Conservation (phyloP, 2,113 vertebrate species). For the Sylvilagus bachmani region DNA sequence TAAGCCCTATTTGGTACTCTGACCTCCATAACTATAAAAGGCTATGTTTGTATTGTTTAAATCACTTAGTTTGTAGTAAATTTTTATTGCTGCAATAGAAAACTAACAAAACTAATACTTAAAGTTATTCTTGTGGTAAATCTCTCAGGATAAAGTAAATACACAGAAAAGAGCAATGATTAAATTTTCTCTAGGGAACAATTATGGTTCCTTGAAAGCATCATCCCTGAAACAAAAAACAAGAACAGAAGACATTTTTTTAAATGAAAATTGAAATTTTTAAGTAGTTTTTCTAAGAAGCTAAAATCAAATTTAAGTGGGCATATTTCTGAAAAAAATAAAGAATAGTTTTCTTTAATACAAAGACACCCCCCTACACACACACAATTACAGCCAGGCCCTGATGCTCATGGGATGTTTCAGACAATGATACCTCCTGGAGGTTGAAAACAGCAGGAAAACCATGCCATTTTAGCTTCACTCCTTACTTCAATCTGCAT, state of each 20-base stretch:
- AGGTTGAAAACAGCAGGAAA: background rate
- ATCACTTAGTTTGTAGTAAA: background rate
- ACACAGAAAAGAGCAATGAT: background rate
- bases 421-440: background rate
- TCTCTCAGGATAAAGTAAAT: constrained; percentile 12
- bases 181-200: constrained; percentile 31
- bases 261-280: background rate
- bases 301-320: background rate
- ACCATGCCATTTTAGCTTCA: background rate
- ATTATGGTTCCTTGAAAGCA: background rate
- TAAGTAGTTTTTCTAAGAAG: background rate
- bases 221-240: background rate
- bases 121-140: background rate
- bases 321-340: background rate
- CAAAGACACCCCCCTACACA: background rate
- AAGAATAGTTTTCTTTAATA: background rate
- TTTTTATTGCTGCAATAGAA: background rate
- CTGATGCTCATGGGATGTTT: background rate
- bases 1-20: background rate
- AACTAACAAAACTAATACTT: background rate
- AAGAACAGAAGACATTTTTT: background rate
- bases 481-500: background rate
- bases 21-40: background rate
- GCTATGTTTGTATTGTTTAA: background rate
- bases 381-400: background rate